Evolutionary conservation across 2,888 invertebrate species (phyloP), one percentile per base, ranked within the genome.

Genomic region (Darwinula stevensoni): DNA sequence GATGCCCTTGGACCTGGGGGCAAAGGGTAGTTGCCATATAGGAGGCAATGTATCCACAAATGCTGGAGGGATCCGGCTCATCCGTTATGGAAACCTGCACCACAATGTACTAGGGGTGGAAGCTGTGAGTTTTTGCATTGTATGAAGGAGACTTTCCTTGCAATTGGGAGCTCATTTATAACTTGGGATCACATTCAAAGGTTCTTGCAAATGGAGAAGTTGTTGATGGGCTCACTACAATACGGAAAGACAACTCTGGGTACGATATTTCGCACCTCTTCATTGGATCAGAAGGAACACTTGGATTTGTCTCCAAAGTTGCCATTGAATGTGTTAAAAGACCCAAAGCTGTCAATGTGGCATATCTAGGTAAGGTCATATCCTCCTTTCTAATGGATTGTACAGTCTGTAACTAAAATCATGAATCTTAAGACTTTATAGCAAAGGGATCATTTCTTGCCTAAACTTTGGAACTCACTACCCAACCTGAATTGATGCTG

Each of bases 171-270:
- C n/a, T n/a, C n/a, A n/a, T n/a, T n/a, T n/a, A n/a, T n/a, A n/a
- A n/a, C n/a, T n/a, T n/a, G n/a, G n/a, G n/a, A n/a, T n/a, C 37
- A 74, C 74, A n/a, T n/a, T n/a, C n/a, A n/a, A n/a, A n/a, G n/a
- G 75, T 78, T 5, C 62, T 68, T 50, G 75, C 84, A 1, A 65
- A 74, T 47, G 88, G 88, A 0, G 64, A 71, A 32, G 51, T 94
- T 1, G 50, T 97, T 17, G 71, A 91, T 48, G 68, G 76, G 36
- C 59, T 94, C 47, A 72, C 67, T 35, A 61, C 69, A 1, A 58
- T 91, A 42, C 73, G 82, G 47, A 97, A 97, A 50, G 91, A 97
- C 50, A 97, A 97, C 50, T 91, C 94, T 0, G 94, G 94, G 0
- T 86, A 84, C 48, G 88, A 94, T 47, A 54, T 94, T 42, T 88